phyloP scores from a whole-genome alignment of 2,888 invertebrate species.

The Chaetogeoica ovagalla region DNA sequence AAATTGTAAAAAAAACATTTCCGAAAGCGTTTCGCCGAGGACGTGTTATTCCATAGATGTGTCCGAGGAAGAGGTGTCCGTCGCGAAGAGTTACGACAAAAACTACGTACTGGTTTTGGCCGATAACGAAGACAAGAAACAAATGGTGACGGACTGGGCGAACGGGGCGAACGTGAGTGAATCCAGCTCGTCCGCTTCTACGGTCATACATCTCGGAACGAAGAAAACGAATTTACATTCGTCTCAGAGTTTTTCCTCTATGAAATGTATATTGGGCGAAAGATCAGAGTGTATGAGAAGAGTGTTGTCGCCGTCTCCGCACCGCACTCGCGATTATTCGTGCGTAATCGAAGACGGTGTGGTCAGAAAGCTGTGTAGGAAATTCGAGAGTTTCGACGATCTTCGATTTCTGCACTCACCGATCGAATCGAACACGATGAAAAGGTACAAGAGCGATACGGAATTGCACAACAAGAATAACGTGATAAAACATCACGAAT shows the following conservation, averaged over 20 bases:
- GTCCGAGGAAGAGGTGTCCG: constrained; percentile 59
- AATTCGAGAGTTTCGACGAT: constrained; percentile 73
- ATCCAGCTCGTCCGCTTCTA: constrained; percentile 57
- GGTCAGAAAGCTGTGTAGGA: constrained; percentile 75
- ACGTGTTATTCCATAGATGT: constrained; percentile 62
- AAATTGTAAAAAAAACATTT: constrained; percentile 60
- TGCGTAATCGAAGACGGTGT: constrained; percentile 75
- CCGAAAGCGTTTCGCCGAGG: constrained; percentile 59
- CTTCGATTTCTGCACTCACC: constrained; percentile 56
- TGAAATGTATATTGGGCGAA: constrained; percentile 83
- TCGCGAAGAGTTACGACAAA: constrained; percentile 57
- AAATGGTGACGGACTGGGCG: constrained; percentile 59
- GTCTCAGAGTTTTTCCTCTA: constrained; percentile 74
- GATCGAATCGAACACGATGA: constrained; percentile 57
- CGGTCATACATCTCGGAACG: constrained; percentile 57
- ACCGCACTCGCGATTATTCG: constrained; percentile 66
- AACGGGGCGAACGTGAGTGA: constrained; percentile 57
- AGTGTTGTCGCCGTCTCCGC: constrained; percentile 55
- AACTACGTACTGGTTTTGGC: constrained; percentile 61
- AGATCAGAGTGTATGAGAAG: constrained; percentile 59
- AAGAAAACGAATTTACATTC: constrained; percentile 54
- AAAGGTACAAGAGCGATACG: constrained; percentile 78
- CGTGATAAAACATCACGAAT: constrained; percentile 63
- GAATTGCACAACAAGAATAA: constrained; percentile 66
- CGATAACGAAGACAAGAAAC: constrained; percentile 54